Base-by-base conservation (phyloP, 2,888 invertebrate genomes). In the Drosophila suboccidentalis region DNA sequence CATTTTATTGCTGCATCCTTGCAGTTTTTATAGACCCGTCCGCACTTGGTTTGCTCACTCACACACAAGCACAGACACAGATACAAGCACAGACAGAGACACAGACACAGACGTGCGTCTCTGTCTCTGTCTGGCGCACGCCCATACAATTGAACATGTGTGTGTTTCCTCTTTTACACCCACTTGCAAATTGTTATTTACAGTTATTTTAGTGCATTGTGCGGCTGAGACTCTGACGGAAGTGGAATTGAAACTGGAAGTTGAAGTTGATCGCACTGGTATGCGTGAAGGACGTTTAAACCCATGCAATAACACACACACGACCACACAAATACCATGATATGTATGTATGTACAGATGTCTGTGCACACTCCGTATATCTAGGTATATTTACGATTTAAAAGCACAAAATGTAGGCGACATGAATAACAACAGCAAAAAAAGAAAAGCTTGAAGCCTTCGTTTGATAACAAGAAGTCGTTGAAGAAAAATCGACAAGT, bases 181-280 rank as follows among this genome's bases (percentile, higher is more conserved):
- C 89, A 79, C 78, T 83, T 81, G 81, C 87, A 87, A 91, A 90
- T 87, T 83, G 82, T 85, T 87, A 90, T 90, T 90, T 90, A 83
- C 89, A 75, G 82, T 90, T 87, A 90, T 86, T 84, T 87, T 78
- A 86, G 84, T 89, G 87, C 78, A 83, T 89, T 84, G 75, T 75
- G 67, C 64, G 85, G 67, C 60, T 53, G 60, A 69, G 60, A 59
- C 64, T 58, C 64, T 61, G 61, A 71, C 79, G 75, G 68, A 69
- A 87, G 68, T 70, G 55, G 38, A 57, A 75, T 62, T 29, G 69
- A 57, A 66, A 83, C 65, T 68, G 47, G 22, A 51, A 73, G 53
- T 66, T 58, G 29, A 53, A 65, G 71, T 47, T 54, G 22, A 1
- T 38, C 26, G 46, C 46, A 3, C 32, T 54, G n/a, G 49, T 67